These are phyloP conservation scores for Mormyrus lacerda DNA, from an alignment of 2,113 vertebrate genomes.

Conservation along the genomic window DNA sequence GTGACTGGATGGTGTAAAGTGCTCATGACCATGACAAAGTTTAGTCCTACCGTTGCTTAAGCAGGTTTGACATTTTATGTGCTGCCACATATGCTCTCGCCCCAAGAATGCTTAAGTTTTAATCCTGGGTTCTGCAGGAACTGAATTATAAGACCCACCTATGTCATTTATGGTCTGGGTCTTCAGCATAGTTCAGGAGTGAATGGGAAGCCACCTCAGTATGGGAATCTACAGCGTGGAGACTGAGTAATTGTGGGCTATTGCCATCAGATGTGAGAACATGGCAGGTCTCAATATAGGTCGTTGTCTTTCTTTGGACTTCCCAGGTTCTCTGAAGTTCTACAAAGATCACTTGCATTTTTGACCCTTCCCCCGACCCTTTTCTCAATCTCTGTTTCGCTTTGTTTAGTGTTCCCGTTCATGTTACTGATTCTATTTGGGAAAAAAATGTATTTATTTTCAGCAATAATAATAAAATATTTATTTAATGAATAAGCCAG, in stretches of 20 bases:
- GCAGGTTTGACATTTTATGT: not conserved
- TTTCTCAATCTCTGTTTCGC: not conserved
- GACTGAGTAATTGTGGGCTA: not conserved
- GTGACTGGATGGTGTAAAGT: not conserved
- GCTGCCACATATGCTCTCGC: not conserved
- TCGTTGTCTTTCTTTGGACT: not conserved
- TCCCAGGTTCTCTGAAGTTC: not conserved
- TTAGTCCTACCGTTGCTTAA: not conserved
- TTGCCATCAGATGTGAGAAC: not conserved
- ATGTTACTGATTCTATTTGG: conserved; percentile 70
- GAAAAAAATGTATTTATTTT: conserved; percentile 75
- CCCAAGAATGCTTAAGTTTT: not conserved
- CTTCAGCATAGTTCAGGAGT: not conserved
- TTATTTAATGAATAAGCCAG: conserved; percentile 62
- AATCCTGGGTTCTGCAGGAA: not conserved
- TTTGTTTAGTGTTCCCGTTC: conserved; percentile 23
- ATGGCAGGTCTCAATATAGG: not conserved
- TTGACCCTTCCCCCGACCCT: not conserved
- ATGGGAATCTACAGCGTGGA: not conserved
- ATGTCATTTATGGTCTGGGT: not conserved
- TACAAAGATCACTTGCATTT: not conserved
- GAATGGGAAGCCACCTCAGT: not conserved
- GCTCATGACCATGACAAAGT: not conserved
- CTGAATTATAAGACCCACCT: not conserved
- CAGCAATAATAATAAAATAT: conserved; percentile 62